phyloP scores from a whole-genome alignment of 2,797 vertebrate species.

The Oreochromis mossambicus region DNA sequence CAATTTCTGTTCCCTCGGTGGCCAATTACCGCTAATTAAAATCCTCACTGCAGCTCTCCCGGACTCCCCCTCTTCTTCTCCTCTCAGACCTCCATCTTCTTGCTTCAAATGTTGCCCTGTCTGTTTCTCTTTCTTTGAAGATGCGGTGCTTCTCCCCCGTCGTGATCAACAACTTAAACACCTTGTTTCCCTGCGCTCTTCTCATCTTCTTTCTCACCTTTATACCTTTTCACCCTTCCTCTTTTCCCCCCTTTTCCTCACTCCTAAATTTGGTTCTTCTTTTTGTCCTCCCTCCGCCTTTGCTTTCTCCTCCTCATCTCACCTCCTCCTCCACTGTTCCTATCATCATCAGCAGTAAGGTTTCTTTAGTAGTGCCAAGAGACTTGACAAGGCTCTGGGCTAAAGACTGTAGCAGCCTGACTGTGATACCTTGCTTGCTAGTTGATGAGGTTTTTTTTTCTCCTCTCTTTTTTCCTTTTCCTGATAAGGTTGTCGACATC shows the following conservation, averaged over 20 bases:
- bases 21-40: constrained; percentile 82
- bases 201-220: constrained; percentile 26
- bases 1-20: constrained; percentile 74
- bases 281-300: neutral
- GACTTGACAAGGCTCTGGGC: constrained; percentile 61
- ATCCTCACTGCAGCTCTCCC: constrained; percentile 66
- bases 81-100: constrained; percentile 44
- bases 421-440: constrained; percentile 50
- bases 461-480: neutral
- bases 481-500: constrained; percentile 60
- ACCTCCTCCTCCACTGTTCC: constrained; percentile 24
- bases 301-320: constrained; percentile 1
- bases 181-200: constrained; percentile 23
- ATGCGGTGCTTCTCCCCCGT: neutral
- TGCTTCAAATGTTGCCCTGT: constrained; percentile 29
- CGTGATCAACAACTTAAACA: constrained; percentile 35
- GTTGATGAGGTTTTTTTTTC: neutral
- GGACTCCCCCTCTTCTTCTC: constrained; percentile 44
- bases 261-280: constrained; percentile 4
- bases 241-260: neutral
- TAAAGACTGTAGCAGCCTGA: constrained; percentile 53
- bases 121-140: constrained; percentile 32
- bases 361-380: constrained; percentile 57
- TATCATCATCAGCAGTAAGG: constrained; percentile 43
- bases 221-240: constrained; percentile 19